Evolutionary conservation across 2,113 vertebrate species (phyloP).

Genomic region (Pollachius pollachius): DNA sequence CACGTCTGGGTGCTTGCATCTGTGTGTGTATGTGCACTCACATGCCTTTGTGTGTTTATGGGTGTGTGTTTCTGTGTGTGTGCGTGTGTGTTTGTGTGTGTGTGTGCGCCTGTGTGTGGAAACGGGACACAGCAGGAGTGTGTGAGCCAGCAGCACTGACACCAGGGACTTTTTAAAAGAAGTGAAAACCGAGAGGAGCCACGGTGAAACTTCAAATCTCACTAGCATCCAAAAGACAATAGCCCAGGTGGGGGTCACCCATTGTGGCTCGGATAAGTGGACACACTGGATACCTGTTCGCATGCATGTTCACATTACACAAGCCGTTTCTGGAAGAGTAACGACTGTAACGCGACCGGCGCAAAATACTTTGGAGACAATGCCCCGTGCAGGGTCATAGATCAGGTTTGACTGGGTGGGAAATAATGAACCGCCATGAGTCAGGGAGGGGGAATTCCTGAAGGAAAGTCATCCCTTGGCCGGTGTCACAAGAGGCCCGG

Average conservation of each 20-base stretch:
- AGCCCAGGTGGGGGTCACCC: constrained; percentile 47
- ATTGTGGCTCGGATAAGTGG: constrained; percentile 46
- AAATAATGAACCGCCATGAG: constrained; percentile 37
- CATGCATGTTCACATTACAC: constrained; percentile 49
- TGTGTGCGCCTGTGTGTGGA: too few relatives aligned
- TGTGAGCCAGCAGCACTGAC: background rate
- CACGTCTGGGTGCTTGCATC: too few relatives aligned
- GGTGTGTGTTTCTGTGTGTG: background rate
- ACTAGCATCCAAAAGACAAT: constrained; percentile 46
- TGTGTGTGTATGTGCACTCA: too few relatives aligned
- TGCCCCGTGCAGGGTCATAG: constrained; percentile 20
- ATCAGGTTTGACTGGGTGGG: constrained; percentile 53
- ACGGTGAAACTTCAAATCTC: constrained; percentile 36
- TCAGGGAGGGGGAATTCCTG: constrained; percentile 63
- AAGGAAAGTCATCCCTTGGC: constrained; percentile 49
- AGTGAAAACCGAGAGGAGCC: constrained; percentile 28
- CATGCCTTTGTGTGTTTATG: background rate
- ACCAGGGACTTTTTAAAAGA: constrained; percentile 30
- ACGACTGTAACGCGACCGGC: constrained; percentile 48
- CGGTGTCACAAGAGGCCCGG: constrained; percentile 39
- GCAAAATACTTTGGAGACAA: constrained; percentile 49
- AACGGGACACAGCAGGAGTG: too few relatives aligned
- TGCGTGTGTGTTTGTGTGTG: too few relatives aligned
- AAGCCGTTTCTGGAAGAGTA: constrained; percentile 41
- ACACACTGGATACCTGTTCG: constrained; percentile 52